Evolutionary conservation across 2,797 vertebrate genomes (phyloP).

Genomic region (Sparidentex hasta): DNA sequence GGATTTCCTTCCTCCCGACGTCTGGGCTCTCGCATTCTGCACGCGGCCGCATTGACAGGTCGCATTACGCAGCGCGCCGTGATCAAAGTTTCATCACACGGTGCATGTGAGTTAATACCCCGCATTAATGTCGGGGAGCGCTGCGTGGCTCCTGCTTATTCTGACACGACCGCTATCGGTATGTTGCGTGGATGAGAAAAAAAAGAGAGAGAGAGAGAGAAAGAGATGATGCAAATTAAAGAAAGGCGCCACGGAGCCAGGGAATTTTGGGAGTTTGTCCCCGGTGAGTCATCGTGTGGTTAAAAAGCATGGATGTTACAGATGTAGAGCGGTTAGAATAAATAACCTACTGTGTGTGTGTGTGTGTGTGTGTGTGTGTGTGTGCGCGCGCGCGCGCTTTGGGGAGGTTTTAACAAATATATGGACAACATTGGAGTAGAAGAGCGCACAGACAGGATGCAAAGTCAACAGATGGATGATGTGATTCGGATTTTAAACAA

Average conservation of each 20-base stretch:
- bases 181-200: neutral
- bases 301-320: neutral
- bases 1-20: constrained; percentile 30
- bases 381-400: no score
- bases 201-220: no score
- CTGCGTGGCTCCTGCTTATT: neutral
- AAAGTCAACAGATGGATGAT: neutral
- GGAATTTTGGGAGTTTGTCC: neutral
- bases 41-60: constrained; percentile 19
- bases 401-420: neutral
- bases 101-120: constrained; percentile 10
- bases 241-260: neutral
- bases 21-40: constrained; percentile 9
- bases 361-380: no score
- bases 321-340: neutral
- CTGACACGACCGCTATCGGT: neutral
- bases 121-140: constrained; percentile 20
- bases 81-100: constrained; percentile 58
- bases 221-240: neutral
- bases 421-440: neutral
- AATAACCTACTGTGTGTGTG: neutral
- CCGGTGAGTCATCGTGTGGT: no score
- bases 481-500: neutral
- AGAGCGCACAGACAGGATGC: neutral
- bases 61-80: constrained; percentile 17